Evolutionary conservation across 2,797 vertebrate genomes (phyloP).

Genomic region (Aphelocoma californica): DNA sequence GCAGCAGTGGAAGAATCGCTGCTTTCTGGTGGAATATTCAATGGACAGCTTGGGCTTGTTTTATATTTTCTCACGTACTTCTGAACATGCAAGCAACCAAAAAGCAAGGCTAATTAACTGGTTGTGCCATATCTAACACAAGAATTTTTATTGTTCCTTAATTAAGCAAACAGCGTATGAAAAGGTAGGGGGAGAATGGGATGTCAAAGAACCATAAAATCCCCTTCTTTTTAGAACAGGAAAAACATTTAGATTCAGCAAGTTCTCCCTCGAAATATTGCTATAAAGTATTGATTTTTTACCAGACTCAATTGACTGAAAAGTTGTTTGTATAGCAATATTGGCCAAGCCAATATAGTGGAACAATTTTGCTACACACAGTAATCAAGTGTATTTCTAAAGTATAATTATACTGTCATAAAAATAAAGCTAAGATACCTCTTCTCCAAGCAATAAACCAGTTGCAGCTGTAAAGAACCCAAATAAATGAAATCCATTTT

Average conservation of each 20-base stretch:
- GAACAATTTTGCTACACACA: conserved; percentile 83
- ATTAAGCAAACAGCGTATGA: not conserved
- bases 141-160: not conserved
- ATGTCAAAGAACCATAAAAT: conserved; percentile 44
- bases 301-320: conserved; percentile 94
- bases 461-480: conserved; percentile 76
- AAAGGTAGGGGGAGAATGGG: conserved; percentile 36
- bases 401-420: conserved; percentile 97
- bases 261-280: conserved; percentile 82
- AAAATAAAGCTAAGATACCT: conserved; percentile 90
- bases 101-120: not conserved
- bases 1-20: not conserved
- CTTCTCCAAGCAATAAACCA: conserved; percentile 84
- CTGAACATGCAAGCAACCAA: not conserved
- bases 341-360: conserved; percentile 89
- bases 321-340: conserved; percentile 99
- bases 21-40: not conserved
- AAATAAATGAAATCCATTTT: conserved; percentile 75
- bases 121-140: not conserved
- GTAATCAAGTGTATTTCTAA: conserved; percentile 93
- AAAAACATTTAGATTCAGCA: conserved; percentile 79
- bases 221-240: conserved; percentile 44
- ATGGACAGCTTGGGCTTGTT: not conserved
- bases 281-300: conserved; percentile 93
- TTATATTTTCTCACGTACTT: not conserved